These are phyloP conservation scores for Hypocryptadius cinnamomeus DNA, from an alignment of 2,113 vertebrate genomes.

Conservation along the genomic window DNA sequence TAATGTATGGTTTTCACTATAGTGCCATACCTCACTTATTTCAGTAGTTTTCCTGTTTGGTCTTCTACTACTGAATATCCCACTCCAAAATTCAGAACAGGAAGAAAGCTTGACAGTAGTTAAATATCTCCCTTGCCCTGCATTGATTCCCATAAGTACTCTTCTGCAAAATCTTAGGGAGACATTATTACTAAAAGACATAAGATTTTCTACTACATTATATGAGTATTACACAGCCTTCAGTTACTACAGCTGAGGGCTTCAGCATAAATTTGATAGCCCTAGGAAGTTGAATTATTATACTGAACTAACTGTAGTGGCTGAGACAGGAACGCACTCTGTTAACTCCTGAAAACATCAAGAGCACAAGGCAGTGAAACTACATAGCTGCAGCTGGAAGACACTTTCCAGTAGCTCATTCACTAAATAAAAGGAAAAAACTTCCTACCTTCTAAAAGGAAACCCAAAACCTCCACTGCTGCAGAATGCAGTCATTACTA, in stretches of 20 bases:
- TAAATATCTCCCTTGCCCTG: neutral
- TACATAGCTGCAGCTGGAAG: neutral
- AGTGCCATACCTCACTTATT: neutral
- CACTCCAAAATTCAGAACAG: neutral
- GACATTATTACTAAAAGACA: neutral
- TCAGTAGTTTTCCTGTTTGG: neutral
- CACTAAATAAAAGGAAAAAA: neutral
- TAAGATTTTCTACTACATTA: neutral
- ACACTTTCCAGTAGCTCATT: neutral
- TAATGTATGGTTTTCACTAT: neutral
- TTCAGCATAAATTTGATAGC: neutral
- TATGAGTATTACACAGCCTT: neutral
- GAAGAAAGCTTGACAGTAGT: neutral
- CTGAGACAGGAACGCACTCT: neutral
- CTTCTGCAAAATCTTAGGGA: neutral
- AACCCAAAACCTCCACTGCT: neutral
- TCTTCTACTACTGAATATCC: neutral
- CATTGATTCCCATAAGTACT: rapidly evolving
- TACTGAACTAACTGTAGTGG: neutral
- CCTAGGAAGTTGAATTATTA: neutral
- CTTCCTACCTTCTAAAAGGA: neutral
- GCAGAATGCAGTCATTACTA: neutral
- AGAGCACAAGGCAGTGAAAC: neutral
- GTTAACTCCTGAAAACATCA: neutral
- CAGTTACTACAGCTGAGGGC: neutral